A percentile compares a stretch with the other conserved stretches of the same genome.
phyloP scores from a whole-genome alignment of 53 echinoderm and acorn worm genomes.

The Hippasteria phrygiana region DNA sequence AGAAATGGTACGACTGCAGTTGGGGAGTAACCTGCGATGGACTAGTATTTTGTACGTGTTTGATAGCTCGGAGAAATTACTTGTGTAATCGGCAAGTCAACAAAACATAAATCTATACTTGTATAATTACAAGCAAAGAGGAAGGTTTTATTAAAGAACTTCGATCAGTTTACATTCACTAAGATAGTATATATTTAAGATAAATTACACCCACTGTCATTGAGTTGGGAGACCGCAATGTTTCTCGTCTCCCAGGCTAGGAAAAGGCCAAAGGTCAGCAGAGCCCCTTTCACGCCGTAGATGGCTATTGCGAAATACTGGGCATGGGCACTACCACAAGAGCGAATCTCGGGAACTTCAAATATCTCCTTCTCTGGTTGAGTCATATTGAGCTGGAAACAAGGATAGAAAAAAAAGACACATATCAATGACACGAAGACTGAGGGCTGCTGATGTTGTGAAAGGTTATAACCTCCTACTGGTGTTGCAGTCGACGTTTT shows the following conservation, averaged over 20 bases:
- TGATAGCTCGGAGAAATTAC: too few species aligned
- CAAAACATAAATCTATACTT: too few species aligned
- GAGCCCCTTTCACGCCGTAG: constrained; percentile 26
- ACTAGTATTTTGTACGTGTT: too few species aligned
- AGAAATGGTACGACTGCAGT: too few species aligned
- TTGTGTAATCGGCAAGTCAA: too few species aligned
- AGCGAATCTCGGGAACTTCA: constrained; percentile 18
- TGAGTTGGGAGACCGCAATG: constrained; percentile 37
- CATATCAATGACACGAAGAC: neutral
- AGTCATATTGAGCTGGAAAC: neutral
- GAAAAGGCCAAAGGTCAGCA: constrained; percentile 59
- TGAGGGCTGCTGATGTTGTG: too few species aligned
- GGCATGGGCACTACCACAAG: constrained; percentile 26
- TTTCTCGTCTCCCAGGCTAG: constrained; percentile 61
- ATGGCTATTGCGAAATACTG: constrained; percentile 33
- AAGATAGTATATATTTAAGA: neutral
- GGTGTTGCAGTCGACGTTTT: too few species aligned
- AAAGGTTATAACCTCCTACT: too few species aligned
- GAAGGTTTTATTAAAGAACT: neutral
- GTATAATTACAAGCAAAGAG: neutral
- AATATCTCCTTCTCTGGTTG: constrained; percentile 41
- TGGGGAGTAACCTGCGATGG: too few species aligned
- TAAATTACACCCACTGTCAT: constrained; percentile 38
- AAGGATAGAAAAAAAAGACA: neutral
- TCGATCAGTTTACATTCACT: neutral